A percentile compares a stretch with the other conserved stretches of the same genome.
phyloP scores from a whole-genome alignment of 2,888 invertebrate species.

The Serrognathus titanus region DNA sequence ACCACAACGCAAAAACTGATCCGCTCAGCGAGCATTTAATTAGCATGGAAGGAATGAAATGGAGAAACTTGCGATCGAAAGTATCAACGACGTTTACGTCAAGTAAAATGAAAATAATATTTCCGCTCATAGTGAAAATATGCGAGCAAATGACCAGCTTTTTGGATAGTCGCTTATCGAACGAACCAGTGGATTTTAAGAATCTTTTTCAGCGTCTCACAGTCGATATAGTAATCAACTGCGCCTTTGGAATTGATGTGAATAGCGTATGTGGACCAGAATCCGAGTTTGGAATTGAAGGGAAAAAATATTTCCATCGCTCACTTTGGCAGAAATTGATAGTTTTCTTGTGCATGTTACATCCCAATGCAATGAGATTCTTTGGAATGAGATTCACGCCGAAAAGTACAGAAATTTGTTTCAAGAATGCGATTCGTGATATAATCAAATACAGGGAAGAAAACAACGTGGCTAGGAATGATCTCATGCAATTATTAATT shows the following conservation, averaged over 20 bases:
- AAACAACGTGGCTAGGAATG: constrained; percentile 47
- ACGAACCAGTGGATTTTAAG: constrained; percentile 30
- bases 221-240: constrained; percentile 56
- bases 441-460: constrained; percentile 46
- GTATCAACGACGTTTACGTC: constrained; percentile 62
- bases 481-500: constrained; percentile 53
- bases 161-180: constrained; percentile 3
- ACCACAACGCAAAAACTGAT: constrained; percentile 55
- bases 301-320: constrained; percentile 21
- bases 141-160: constrained; percentile 51
- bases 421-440: constrained; percentile 41
- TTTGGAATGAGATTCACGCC: constrained; percentile 20
- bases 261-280: constrained; percentile 52
- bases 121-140: constrained; percentile 53
- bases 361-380: constrained; percentile 26
- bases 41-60: constrained; percentile 52
- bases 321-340: constrained; percentile 19
- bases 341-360: constrained; percentile 23
- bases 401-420: constrained; percentile 20
- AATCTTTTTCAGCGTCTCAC: constrained; percentile 55
- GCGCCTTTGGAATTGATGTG: constrained; percentile 57
- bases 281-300: constrained; percentile 47
- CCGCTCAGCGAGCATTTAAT: constrained; percentile 58
- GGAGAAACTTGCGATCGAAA: constrained; percentile 59
- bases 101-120: constrained; percentile 62